A percentile compares a stretch with the other conserved stretches of the same genome.
Conservation (phyloP, 1,140 invertebrate genomes). For the Arion vulgaris region DNA sequence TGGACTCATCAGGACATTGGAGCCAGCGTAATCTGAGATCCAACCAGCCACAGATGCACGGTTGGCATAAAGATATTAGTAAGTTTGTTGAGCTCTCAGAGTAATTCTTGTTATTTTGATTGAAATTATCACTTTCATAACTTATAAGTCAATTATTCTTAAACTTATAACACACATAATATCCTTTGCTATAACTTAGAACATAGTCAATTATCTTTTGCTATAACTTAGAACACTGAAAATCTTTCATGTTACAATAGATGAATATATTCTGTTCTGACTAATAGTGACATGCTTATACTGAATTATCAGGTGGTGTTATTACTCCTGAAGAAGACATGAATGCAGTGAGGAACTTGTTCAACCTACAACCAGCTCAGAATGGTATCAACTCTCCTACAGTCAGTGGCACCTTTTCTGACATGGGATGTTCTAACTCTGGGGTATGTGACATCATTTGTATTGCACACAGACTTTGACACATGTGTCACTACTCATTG, state of each 20-base stretch:
- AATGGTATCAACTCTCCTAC: neutral
- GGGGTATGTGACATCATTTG: neutral
- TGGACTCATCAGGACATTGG: neutral
- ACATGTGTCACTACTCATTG: no score
- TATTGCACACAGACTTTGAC: no score
- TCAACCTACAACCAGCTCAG: neutral
- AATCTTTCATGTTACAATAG: no score
- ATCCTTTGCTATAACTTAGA: no score
- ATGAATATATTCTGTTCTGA: no score
- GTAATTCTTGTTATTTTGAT: no score
- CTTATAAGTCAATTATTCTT: no score
- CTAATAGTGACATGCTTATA: no score
- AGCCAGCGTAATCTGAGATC: neutral
- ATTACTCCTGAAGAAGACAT: slow-evolving; percentile 5
- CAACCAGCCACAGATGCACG: neutral
- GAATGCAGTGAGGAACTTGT: neutral
- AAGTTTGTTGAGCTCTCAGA: neutral
- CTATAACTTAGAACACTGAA: no score
- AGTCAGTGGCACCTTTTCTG: neutral
- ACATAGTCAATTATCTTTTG: no score
- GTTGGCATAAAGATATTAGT: slow-evolving; percentile 9
- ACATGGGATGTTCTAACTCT: neutral
- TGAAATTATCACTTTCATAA: no score
- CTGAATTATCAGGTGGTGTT: neutral
- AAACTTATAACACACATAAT: no score